These are phyloP conservation scores for Boulengeromyrus knoepffleri DNA, from an alignment of 2,113 vertebrate species.

Conservation along the genomic window DNA sequence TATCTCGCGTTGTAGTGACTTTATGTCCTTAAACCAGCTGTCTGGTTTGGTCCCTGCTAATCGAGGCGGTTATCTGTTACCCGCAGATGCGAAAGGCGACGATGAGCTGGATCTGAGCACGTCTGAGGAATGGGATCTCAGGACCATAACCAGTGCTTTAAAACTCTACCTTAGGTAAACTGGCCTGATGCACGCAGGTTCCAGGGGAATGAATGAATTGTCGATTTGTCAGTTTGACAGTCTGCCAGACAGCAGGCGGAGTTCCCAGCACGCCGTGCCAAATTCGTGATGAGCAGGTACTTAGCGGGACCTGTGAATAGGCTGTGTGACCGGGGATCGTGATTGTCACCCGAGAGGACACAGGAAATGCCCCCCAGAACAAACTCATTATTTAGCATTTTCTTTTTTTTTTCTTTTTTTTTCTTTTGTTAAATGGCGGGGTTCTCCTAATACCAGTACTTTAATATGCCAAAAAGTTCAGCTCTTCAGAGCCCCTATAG, in stretches of 20 bases:
- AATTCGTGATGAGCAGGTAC: not conserved
- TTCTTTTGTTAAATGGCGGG: not conserved
- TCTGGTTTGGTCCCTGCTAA: not conserved
- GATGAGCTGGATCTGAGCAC: constrained; percentile 77
- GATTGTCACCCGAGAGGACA: not conserved
- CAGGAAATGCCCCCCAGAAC: not conserved
- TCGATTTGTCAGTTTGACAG: not conserved
- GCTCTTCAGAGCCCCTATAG: not conserved
- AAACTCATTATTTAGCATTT: not conserved
- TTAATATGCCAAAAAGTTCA: not conserved
- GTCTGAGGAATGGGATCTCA: constrained; percentile 86
- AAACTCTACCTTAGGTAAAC: constrained; percentile 87
- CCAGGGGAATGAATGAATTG: not conserved
- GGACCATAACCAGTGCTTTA: constrained; percentile 89
- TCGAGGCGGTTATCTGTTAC: constrained; percentile 12
- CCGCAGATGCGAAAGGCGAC: constrained; percentile 74
- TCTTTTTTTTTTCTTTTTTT: not conserved
- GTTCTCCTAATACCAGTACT: not conserved
- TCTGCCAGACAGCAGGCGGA: not conserved
- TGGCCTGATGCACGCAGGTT: not conserved
- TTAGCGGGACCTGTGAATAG: not conserved
- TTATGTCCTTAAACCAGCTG: not conserved
- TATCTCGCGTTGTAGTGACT: not conserved
- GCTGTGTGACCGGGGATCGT: not conserved
- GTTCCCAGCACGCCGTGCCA: not conserved